These are phyloP conservation scores for Zaprionus capensis DNA, from an alignment of 1,140 invertebrate genomes.

Conservation along the genomic window DNA sequence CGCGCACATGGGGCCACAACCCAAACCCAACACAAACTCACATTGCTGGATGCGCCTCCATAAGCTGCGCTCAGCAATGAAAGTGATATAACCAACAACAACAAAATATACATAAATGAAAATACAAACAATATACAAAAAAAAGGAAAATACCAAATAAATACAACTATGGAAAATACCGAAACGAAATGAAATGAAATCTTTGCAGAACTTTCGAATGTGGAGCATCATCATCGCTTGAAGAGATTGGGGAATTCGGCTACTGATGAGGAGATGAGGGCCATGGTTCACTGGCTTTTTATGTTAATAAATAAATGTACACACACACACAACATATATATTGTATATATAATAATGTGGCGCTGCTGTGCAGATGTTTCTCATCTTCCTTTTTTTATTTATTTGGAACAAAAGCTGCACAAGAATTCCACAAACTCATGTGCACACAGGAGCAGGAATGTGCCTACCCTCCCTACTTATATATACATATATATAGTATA, in stretches of 20 bases:
- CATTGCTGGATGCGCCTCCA: constrained; percentile 17
- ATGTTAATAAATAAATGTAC: constrained; percentile 78
- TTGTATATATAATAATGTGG: constrained; percentile 7
- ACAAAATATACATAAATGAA: constrained; percentile 11
- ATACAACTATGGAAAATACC: constrained; percentile 30
- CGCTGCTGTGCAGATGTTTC: neutral
- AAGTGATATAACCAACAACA: constrained; percentile 56
- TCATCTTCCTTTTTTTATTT: constrained; percentile 3
- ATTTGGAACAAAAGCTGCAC: constrained; percentile 10
- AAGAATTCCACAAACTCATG: constrained; percentile 12
- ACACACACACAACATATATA: neutral
- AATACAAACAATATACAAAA: constrained; percentile 34
- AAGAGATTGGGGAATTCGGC: constrained; percentile 34
- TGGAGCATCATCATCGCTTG: constrained; percentile 43
- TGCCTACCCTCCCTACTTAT: neutral
- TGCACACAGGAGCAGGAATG: neutral
- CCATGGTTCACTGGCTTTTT: constrained; percentile 79
- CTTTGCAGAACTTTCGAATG: constrained; percentile 44
- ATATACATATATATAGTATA: neutral
- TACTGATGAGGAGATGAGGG: constrained; percentile 21
- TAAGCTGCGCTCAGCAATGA: constrained; percentile 62
- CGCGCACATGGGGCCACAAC: constrained; percentile 18
- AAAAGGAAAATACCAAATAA: constrained; percentile 14
- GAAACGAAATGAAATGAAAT: constrained; percentile 49
- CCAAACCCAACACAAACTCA: constrained; percentile 2